Percentiles rank a stretch among this genome's conserved stretches.
phyloP scores from a whole-genome alignment of 2,888 invertebrate genomes.

The Miltochrista miniata region DNA sequence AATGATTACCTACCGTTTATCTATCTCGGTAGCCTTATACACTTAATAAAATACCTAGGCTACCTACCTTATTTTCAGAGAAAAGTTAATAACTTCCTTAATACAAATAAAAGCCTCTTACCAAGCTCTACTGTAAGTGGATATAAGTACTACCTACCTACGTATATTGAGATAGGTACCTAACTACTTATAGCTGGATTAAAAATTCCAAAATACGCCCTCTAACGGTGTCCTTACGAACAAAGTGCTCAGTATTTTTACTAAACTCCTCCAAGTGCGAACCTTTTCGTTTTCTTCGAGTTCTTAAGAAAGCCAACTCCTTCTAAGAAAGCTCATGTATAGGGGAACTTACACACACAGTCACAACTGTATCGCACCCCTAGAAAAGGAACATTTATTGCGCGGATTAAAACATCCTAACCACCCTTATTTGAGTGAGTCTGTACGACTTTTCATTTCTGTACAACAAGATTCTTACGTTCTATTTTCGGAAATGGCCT shows the following conservation, averaged over 20 bases:
- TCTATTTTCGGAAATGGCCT: slow-evolving; percentile 32
- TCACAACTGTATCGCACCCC: slow-evolving; percentile 33
- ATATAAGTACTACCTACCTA: not conserved
- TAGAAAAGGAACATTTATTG: slow-evolving; percentile 29
- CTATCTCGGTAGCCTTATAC: no score
- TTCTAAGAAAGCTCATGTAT: slow-evolving; percentile 72
- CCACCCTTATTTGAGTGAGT: slow-evolving; percentile 9
- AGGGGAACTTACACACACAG: slow-evolving; percentile 56
- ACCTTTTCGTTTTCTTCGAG: slow-evolving; percentile 79
- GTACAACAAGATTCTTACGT: slow-evolving; percentile 3
- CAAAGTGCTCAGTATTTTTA: slow-evolving; percentile 66
- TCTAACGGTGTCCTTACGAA: slow-evolving; percentile 60
- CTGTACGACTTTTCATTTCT: slow-evolving; percentile 28
- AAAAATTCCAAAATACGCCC: slow-evolving; percentile 58
- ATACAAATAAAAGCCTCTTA: no score
- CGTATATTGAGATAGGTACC: slow-evolving; percentile 6
- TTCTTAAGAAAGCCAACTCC: slow-evolving; percentile 77
- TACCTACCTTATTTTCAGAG: no score
- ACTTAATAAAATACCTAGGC: no score
- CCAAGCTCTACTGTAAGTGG: not conserved
- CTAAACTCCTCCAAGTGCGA: slow-evolving; percentile 74
- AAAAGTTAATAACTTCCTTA: no score
- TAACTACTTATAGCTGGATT: not conserved
- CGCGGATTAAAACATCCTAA: slow-evolving; percentile 45
- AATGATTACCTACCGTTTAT: no score